Evolutionary conservation across 2,113 vertebrate genomes (phyloP).

Genomic region (Melanotaenia duboulayi): DNA sequence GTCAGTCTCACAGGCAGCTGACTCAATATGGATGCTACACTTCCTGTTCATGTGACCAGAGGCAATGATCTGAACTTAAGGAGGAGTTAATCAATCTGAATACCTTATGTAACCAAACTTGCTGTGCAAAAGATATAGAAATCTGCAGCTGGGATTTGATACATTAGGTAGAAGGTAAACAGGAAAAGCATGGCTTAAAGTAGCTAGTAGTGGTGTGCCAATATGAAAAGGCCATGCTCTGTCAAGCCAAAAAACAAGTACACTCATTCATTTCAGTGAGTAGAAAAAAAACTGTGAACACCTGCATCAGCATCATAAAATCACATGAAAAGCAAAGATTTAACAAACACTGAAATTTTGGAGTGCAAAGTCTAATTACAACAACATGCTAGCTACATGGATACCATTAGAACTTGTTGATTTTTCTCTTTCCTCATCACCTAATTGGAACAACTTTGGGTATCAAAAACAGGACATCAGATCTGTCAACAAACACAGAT

Average conservation of each 20-base stretch:
- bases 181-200: slow-evolving; percentile 26
- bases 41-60: slow-evolving; percentile 52
- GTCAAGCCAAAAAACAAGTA: slow-evolving; percentile 24
- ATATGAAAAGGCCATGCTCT: slow-evolving; percentile 31
- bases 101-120: slow-evolving; percentile 21
- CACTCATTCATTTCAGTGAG: background rate
- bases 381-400: slow-evolving; percentile 64
- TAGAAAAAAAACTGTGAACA: slow-evolving; percentile 9
- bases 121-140: slow-evolving; percentile 6
- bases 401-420: slow-evolving; percentile 56
- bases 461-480: slow-evolving; percentile 49
- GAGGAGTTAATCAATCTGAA: slow-evolving; percentile 33
- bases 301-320: slow-evolving; percentile 42
- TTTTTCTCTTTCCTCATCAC: slow-evolving; percentile 49
- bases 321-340: slow-evolving; percentile 50
- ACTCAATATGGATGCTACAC: slow-evolving; percentile 24
- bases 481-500: slow-evolving; percentile 42
- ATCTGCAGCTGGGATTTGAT: slow-evolving; percentile 20
- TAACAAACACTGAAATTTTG: slow-evolving; percentile 54
- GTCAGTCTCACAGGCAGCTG: slow-evolving; percentile 72
- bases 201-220: slow-evolving; percentile 6
- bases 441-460: slow-evolving; percentile 44
- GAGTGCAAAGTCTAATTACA: slow-evolving; percentile 47
- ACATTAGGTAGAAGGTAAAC: slow-evolving; percentile 2
- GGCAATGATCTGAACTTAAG: slow-evolving; percentile 23